A percentile compares a stretch with the other conserved stretches of the same genome.
These are phyloP conservation scores for Sinocyclocheilus anshuiensis DNA, from an alignment of 2,113 vertebrate species.

Conservation along the genomic window DNA sequence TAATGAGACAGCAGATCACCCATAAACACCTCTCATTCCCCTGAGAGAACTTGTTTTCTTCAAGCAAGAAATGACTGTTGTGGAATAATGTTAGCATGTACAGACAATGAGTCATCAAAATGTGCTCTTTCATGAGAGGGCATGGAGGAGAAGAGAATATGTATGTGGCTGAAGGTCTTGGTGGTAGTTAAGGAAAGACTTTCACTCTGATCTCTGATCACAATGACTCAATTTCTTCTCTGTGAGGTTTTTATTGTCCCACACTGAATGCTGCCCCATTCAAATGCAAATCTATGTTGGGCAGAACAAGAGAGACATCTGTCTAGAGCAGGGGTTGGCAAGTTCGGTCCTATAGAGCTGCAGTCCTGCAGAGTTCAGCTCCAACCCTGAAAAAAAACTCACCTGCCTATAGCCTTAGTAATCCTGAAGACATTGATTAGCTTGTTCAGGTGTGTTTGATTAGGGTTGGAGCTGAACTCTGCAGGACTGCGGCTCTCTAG, in stretches of 20 bases:
- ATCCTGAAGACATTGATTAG: too few relatives aligned
- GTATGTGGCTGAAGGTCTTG: neutral
- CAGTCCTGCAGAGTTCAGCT: too few relatives aligned
- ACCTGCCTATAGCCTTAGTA: too few relatives aligned
- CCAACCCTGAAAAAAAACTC: too few relatives aligned
- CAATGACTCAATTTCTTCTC: slow-evolving; percentile 72
- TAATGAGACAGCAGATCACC: slow-evolving; percentile 1
- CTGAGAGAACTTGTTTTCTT: neutral
- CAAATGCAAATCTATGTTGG: slow-evolving; percentile 78
- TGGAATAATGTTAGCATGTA: neutral
- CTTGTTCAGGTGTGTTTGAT: too few relatives aligned
- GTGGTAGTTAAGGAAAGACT: neutral
- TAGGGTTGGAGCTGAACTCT: too few relatives aligned
- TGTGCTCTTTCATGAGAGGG: neutral
- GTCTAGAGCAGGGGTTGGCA: neutral
- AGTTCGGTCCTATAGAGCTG: too few relatives aligned
- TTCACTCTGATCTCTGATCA: slow-evolving; percentile 62
- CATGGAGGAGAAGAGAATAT: neutral
- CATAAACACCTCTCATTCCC: too few relatives aligned
- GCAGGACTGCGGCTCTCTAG: too few relatives aligned
- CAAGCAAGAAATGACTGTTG: neutral
- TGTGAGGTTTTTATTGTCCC: slow-evolving; percentile 74
- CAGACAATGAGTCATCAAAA: neutral
- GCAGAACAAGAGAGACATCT: slow-evolving; percentile 68
- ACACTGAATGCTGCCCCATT: slow-evolving; percentile 77